phyloP scores from a whole-genome alignment of 2,797 vertebrate genomes.

The Onychomys arenicola region DNA sequence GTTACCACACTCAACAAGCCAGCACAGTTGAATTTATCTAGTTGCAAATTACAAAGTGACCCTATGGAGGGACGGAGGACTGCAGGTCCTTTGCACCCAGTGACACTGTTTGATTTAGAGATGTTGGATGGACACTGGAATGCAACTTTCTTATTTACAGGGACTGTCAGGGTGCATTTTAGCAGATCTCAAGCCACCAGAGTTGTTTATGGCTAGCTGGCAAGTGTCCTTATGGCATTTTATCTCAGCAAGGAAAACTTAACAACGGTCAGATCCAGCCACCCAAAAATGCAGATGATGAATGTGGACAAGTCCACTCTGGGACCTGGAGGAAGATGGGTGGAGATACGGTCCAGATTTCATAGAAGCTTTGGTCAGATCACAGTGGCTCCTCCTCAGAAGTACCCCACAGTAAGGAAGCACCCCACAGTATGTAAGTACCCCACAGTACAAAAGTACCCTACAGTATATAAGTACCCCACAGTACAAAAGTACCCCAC shows the following conservation, averaged over 20 bases:
- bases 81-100: background rate
- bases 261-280: slow-evolving; percentile 6
- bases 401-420: background rate
- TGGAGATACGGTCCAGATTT: background rate
- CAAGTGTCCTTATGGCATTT: slow-evolving; percentile 48
- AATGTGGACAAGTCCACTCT: background rate
- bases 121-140: slow-evolving; percentile 44
- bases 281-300: slow-evolving; percentile 32
- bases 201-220: slow-evolving; percentile 65
- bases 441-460: background rate
- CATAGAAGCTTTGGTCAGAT: background rate
- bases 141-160: slow-evolving; percentile 62
- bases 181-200: slow-evolving; percentile 20
- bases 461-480: background rate
- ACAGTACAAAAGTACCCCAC: background rate
- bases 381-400: background rate
- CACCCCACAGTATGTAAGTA: background rate
- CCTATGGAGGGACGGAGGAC: background rate
- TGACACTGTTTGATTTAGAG: background rate
- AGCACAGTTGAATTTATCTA: background rate
- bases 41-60: background rate
- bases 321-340: slow-evolving; percentile 18
- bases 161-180: slow-evolving; percentile 53
- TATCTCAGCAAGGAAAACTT: slow-evolving; percentile 53
- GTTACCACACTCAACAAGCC: background rate